Evolutionary conservation across 2,888 invertebrate species (phyloP).

Genomic region (Papilio demoleus): DNA sequence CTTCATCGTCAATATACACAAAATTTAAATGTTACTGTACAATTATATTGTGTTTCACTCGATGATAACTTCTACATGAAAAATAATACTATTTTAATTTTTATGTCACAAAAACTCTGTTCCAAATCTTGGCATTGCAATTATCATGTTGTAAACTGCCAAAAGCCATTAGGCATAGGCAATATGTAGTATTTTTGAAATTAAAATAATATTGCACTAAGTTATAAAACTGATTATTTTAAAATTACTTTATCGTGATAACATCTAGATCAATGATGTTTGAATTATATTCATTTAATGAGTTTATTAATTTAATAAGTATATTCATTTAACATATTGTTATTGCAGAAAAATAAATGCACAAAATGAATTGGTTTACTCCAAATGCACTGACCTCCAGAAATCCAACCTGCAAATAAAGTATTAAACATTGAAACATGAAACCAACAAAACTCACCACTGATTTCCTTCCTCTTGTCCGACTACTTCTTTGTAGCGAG

Average conservation of each 20-base stretch:
- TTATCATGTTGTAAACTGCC: background rate
- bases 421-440: conserved; percentile 46
- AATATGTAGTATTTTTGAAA: background rate
- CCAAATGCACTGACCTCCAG: conserved; percentile 64
- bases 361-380: conserved; percentile 1
- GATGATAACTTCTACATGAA: background rate
- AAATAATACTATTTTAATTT: background rate
- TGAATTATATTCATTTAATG: background rate
- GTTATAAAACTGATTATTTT: background rate
- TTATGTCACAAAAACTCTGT: background rate
- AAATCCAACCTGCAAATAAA: conserved; percentile 59
- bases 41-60: background rate
- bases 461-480: conserved; percentile 81
- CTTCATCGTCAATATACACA: conserved; percentile 1
- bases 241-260: no score
- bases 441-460: conserved; percentile 65
- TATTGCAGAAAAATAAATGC: no score
- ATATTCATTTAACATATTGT: no score
- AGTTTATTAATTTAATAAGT: no score
- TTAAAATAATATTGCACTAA: background rate
- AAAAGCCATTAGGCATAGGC: no score
- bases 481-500: conserved; percentile 92
- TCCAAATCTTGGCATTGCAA: background rate
- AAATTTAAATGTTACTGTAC: no score
- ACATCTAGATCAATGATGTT: no score